phyloP scores from a whole-genome alignment of 2,113 vertebrate genomes.

The Tachuris rubrigastra region DNA sequence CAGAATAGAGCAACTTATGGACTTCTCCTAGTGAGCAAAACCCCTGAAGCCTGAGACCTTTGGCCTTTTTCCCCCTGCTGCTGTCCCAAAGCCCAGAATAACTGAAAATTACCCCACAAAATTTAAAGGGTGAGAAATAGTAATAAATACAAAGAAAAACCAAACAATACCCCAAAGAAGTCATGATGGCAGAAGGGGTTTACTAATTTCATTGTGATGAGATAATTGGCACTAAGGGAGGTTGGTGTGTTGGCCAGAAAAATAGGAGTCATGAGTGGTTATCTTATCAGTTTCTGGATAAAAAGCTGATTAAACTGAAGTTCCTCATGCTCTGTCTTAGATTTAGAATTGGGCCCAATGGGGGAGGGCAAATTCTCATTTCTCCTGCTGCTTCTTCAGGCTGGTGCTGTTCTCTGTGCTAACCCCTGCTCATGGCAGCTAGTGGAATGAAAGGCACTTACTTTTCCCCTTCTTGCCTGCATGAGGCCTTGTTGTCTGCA shows the following conservation, averaged over 20 bases:
- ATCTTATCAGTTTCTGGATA: background rate
- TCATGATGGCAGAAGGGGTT: background rate
- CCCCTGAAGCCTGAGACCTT: background rate
- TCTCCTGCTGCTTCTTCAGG: constrained; percentile 24
- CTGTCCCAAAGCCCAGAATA: background rate
- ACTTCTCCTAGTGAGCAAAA: background rate
- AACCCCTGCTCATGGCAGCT: constrained; percentile 24
- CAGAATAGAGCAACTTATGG: background rate
- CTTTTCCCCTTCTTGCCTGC: constrained; percentile 24
- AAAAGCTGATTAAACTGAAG: constrained; percentile 5
- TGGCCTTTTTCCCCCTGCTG: background rate
- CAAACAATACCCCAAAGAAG: background rate
- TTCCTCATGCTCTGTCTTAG: background rate
- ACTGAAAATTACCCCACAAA: background rate
- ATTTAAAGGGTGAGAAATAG: background rate
- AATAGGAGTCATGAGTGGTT: background rate
- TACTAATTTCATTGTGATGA: background rate
- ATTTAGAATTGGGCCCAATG: background rate
- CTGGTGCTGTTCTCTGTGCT: constrained; percentile 22
- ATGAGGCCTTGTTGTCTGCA: constrained; percentile 11
- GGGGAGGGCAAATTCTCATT: background rate
- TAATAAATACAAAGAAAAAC: background rate
- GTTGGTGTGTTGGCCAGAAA: background rate
- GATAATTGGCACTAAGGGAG: background rate
- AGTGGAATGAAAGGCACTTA: constrained; percentile 22